These are phyloP conservation scores for Myiopsitta monachus DNA, from an alignment of 2,113 vertebrate species.

Conservation along the genomic window DNA sequence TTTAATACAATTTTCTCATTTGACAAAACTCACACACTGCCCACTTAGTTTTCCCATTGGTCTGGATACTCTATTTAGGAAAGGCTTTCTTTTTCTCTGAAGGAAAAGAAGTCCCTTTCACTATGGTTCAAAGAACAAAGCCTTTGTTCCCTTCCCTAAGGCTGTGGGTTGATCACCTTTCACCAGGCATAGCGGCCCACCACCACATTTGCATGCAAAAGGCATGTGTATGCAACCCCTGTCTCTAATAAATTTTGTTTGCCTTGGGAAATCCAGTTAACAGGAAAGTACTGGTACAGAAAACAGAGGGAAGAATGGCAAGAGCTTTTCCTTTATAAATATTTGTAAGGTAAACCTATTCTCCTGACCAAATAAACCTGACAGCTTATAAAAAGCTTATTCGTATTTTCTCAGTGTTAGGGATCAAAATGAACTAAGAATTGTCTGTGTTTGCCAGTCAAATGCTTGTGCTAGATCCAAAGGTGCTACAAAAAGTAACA, in stretches of 20 bases:
- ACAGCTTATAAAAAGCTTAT: background rate
- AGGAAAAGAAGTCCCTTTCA: background rate
- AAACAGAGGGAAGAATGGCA: background rate
- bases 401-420: background rate
- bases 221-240: accelerated
- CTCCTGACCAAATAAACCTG: background rate
- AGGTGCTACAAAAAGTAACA: background rate
- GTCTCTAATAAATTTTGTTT: background rate
- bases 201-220: background rate
- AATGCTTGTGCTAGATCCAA: background rate
- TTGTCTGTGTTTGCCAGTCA: background rate
- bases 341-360: background rate
- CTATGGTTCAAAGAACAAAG: background rate
- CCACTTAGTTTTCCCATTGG: background rate
- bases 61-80: background rate
- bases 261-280: background rate
- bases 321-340: background rate
- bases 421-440: background rate
- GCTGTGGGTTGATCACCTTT: background rate
- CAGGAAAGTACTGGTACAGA: background rate
- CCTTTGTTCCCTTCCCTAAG: background rate
- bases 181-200: background rate
- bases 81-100: background rate
- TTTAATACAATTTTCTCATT: background rate
- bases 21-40: background rate